Evolutionary conservation across 2,113 vertebrate genomes (phyloP), one percentile per base, ranked within the genome.

Genomic region (Isurus oxyrinchus): DNA sequence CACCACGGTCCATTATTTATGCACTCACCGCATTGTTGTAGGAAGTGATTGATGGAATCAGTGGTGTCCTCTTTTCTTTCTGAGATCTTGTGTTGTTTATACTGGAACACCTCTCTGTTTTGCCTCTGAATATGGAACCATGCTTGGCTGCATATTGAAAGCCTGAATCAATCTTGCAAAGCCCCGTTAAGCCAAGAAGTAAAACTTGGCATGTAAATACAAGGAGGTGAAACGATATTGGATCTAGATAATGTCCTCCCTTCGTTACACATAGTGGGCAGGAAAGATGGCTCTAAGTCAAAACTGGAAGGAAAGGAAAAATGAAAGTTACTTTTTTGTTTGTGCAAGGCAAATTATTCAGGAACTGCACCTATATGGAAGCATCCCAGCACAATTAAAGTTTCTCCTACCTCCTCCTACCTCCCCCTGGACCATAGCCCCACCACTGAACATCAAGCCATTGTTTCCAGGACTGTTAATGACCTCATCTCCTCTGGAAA

Each of bases 91-190:
- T 67, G 59, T 95, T 95, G 61, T 95, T 95, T 23, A 95, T 95
- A 35, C 27, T 59, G 63, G 63, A 49, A 67, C 21, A 21, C 93
- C 61, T 66, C 93, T 94, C 40, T 91, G 86, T 40, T 94, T 66
- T 94, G 14, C n/a, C 61, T 95, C 93, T 67, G 21, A 94, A 40
- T 44, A 66, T 95, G 63, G 69, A 95, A 66, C 63, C 40, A 44
- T 67, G 93, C 63, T 67, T 66, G 61, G 40, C 93, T 69, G 93
- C 63, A 95, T 66, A 67, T 67, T 95, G 69, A 95, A 95, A 95
- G 93, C 19, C 63, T 69, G 61, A 44, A 95, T 95, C 93, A 95
- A 95, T 69, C 93, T 67, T 67, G 63, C 61, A 95, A 95, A 94
- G 61, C n/a, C 59, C n/a, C 1, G 55, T 67, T 40, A 66, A 95